Conservation (phyloP, 23 tunicate species). For the Halocynthia roretzi region DNA sequence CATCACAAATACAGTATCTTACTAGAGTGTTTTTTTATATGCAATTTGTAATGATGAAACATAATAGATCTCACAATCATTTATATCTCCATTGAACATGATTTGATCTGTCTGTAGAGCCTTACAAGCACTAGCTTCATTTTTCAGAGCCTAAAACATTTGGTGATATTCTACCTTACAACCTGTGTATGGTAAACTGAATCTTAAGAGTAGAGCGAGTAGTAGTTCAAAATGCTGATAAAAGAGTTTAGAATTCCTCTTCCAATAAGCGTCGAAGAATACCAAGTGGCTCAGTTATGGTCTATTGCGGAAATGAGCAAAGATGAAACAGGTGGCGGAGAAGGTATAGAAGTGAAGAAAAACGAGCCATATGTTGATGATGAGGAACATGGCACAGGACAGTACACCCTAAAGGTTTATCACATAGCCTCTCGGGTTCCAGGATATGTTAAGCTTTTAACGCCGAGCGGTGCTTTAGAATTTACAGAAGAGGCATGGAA, state of each 20-base stretch:
- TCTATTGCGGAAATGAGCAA: slow-evolving; percentile 79
- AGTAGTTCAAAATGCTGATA: slow-evolving; percentile 28
- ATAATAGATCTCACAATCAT: too few relatives aligned
- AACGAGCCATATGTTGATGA: slow-evolving; percentile 62
- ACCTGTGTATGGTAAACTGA: too few relatives aligned
- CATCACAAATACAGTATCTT: too few relatives aligned
- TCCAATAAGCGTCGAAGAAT: slow-evolving; percentile 79
- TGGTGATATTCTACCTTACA: too few relatives aligned
- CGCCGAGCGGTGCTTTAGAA: slow-evolving; percentile 42
- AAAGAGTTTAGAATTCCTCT: slow-evolving; percentile 66
- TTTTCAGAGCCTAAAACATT: too few relatives aligned
- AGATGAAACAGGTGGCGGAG: slow-evolving; percentile 96
- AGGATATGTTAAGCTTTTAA: slow-evolving; percentile 6
- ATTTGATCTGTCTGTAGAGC: too few relatives aligned
- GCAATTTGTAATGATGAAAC: too few relatives aligned
- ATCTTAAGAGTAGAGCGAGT: not conserved
- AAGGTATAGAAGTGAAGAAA: slow-evolving; percentile 60
- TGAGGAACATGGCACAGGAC: slow-evolving; percentile 28
- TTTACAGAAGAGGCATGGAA: slow-evolving; percentile 81
- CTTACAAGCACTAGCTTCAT: too few relatives aligned
- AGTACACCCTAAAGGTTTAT: slow-evolving; percentile 57
- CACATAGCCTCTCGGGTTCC: slow-evolving; percentile 70
- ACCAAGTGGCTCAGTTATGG: slow-evolving; percentile 69
- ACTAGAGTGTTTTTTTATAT: too few relatives aligned
- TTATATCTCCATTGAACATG: too few relatives aligned